Conservation (phyloP, 2,113 vertebrate species). For the Prolemur simus region DNA sequence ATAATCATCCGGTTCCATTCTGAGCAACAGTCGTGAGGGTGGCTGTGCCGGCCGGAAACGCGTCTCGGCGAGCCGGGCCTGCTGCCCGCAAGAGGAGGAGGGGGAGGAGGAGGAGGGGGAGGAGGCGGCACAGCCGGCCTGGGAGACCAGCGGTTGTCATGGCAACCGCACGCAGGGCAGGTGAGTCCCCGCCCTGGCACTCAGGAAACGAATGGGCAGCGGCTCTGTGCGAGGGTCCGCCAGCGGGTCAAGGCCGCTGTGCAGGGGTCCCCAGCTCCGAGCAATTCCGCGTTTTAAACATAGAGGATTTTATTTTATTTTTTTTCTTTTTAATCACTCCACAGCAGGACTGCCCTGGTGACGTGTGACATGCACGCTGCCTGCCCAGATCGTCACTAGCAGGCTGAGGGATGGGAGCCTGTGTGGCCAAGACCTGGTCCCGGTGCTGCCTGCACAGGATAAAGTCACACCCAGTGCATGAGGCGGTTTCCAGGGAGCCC, state of each 20-base stretch:
- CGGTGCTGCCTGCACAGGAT: accelerated
- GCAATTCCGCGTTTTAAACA: background rate
- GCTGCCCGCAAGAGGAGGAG: background rate
- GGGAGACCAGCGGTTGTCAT: constrained; percentile 64
- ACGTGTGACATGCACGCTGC: accelerated
- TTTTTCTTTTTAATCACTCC: background rate
- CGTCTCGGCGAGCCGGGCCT: background rate
- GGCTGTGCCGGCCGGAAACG: too few relatives aligned
- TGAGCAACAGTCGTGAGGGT: background rate
- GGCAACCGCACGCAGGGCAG: constrained; percentile 61
- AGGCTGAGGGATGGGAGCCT: background rate
- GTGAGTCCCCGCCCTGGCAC: constrained; percentile 62
- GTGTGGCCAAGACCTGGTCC: background rate
- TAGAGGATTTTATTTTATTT: background rate
- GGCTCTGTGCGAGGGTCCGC: background rate
- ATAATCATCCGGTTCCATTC: background rate
- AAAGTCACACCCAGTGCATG: background rate
- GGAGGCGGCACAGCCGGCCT: background rate
- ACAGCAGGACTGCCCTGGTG: background rate
- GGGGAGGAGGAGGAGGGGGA: background rate
- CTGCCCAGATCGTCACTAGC: background rate
- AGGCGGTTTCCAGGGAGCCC: background rate
- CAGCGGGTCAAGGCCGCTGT: background rate
- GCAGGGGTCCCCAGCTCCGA: background rate
- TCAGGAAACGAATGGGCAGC: background rate